Evolutionary conservation across 2,797 vertebrate species (phyloP), one percentile per base, ranked within the genome.

Genomic region (Sebastes nivosus): DNA sequence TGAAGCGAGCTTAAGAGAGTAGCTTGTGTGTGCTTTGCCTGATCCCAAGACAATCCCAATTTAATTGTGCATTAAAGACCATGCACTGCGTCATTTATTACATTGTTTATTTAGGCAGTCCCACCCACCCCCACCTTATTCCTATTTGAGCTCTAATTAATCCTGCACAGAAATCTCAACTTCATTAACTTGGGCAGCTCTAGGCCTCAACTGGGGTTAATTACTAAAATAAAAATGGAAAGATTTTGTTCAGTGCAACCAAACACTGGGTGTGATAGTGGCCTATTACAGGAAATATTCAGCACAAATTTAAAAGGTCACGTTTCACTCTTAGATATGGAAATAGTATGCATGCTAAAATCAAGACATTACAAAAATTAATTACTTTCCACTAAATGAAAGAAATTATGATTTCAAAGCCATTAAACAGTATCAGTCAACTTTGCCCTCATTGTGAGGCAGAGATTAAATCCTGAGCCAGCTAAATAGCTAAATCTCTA

Each of bases 21-120:
- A 95, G 92, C 95, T 95, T 95, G 95, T 96, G 94, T 96, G 95
- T 95, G 92, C 95, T 96, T 96, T 96, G 94, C 85, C 85, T 77
- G 87, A 89, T 94, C 93, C 90, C 95, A 87, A 93, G 94, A 97
- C 94, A 95, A 95, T 94, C 95, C 88, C 91, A 95, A 95, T 97
- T 97, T 97, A 97, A 97, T 96, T 97, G 95, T 95, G 95, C 94
- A 94, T 97, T 97, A 97, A 98, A 97, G 93, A 96, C 95, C 93
- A 95, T 94, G 94, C 95, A 91, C 89, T 94, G 79, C 93, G 77
- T 95, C 96, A 97, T 98, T 98, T 97, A 95, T 97, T 96, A 96
- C 95, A 93, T 92, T 97, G 96, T 97, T 97, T 97, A 95, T 95
- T 93, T 93, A 95, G 93, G 92, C 86, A 79, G 90, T 94, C 93